Base-by-base conservation (phyloP, 2,113 vertebrate genomes). In the Passer domesticus region DNA sequence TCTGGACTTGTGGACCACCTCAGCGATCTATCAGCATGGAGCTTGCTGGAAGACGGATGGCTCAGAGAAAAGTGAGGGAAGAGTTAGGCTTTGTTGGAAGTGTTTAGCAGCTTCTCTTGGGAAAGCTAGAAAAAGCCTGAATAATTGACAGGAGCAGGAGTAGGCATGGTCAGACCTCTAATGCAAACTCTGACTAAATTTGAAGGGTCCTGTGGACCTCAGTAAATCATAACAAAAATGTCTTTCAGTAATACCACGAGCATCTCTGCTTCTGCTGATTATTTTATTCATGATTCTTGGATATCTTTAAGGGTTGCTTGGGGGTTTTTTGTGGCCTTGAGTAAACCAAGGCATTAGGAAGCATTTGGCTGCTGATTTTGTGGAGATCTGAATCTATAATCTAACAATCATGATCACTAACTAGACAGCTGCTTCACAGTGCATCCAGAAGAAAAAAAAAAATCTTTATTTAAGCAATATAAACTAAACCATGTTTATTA, bases 21-120 rank as follows among this genome's bases (percentile, higher is more conserved):
- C 59, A 46, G 91, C 78, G 84, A 67, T 88, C 63, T 83, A 62
- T 93, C 93, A 95, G 70, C 63, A 37, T 88, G 68, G 35, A 93
- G 75, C 22, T 86, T 21, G 44, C 64, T 72, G 63, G 73, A 92
- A 95, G 94, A 93, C 89, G 72, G 76, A 91, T 92, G 64, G 43
- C 84, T 83, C 5, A 4, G n/a, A 78, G 56, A 68, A 78, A 92
- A 92, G 76, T 53, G 68, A 97, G 21, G 53, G 94, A 88, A 95
- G 79, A 93, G 49, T 78, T 78, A 93, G 52, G 33, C 39, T 75
- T 56, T 9, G 24, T 85, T 81, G 78, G 75, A 91, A 97, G 80
- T 56, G 50, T 81, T 95, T 44, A 86, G 72, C 44, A 68, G 1
- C 68, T 86, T 76, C 87, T 79, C 78, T 85, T 83, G 79, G 75